A percentile compares a stretch with the other conserved stretches of the same genome.
Evolutionary conservation across 2,888 invertebrate species (phyloP).

Genomic region (Icerya purchasi): DNA sequence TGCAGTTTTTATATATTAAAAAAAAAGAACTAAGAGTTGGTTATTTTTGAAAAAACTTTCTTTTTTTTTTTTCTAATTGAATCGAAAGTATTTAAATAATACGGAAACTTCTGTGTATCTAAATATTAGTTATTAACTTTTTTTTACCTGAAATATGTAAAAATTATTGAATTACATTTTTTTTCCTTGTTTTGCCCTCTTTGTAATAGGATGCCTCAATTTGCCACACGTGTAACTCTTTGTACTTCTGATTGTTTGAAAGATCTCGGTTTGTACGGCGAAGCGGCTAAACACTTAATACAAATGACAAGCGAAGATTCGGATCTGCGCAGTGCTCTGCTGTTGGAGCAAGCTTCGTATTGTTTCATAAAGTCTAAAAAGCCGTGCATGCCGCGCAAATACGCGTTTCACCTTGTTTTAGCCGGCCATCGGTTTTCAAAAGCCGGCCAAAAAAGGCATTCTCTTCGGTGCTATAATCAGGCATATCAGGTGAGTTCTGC

Average conservation of each 20-base stretch:
- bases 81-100: too few species aligned
- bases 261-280: constrained; percentile 52
- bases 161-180: constrained; percentile 2
- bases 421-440: constrained; percentile 90
- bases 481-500: constrained; percentile 48
- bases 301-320: constrained; percentile 93
- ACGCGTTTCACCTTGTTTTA: constrained; percentile 87
- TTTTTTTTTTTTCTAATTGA: too few species aligned
- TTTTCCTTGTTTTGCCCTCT: too few species aligned
- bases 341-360: constrained; percentile 86
- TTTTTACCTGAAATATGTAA: not conserved
- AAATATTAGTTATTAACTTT: too few species aligned
- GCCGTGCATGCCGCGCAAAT: constrained; percentile 65
- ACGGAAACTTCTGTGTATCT: too few species aligned
- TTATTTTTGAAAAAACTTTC: too few species aligned
- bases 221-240: constrained; percentile 77
- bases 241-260: constrained; percentile 72
- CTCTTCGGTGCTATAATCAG: constrained; percentile 74
- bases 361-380: constrained; percentile 52
- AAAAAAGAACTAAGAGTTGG: too few species aligned
- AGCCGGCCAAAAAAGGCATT: constrained; percentile 77
- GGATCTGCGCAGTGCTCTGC: constrained; percentile 79
- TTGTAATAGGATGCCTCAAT: constrained; percentile 52
- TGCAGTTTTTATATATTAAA: too few species aligned
- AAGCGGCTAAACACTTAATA: constrained; percentile 86